Percentiles rank a stretch among this genome's conserved stretches.
Conservation (phyloP, 2,797 vertebrate genomes). For the Gymnocypris eckloni region DNA sequence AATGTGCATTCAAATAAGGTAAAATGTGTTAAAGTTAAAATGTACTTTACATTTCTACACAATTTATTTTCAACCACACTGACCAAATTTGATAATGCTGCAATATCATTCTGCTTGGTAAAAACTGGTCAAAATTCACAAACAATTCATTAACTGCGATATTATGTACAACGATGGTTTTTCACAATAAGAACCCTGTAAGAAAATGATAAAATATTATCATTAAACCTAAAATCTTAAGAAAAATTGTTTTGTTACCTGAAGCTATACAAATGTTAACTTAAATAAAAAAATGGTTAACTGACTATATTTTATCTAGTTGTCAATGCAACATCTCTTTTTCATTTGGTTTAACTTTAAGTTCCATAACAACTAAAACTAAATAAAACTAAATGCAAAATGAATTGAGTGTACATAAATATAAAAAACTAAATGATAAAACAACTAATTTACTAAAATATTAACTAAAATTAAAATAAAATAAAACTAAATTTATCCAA, state of each 20-base stretch:
- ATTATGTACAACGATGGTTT: not conserved
- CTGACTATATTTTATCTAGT: not conserved
- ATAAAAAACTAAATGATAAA: not conserved
- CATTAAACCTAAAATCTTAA: not conserved
- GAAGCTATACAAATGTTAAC: no score
- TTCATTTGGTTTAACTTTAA: not conserved
- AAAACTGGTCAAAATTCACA: not conserved
- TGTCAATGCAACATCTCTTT: not conserved
- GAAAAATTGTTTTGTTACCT: not conserved
- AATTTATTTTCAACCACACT: not conserved
- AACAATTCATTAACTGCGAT: not conserved
- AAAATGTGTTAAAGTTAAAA: not conserved
- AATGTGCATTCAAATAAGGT: not conserved
- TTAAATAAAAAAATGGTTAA: no score
- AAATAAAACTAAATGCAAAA: not conserved
- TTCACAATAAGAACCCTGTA: not conserved
- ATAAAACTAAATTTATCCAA: rapidly evolving
- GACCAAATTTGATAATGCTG: not conserved
- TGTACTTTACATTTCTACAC: not conserved
- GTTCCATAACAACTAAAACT: not conserved
- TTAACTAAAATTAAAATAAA: not conserved
- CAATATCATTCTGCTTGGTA: not conserved
- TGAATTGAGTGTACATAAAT: not conserved
- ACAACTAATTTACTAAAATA: not conserved
- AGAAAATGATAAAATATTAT: not conserved